A percentile compares a stretch with the other conserved stretches of the same genome.
These are phyloP conservation scores for Lepisosteus oculatus DNA, from an alignment of 2,113 vertebrate genomes.

Conservation along the genomic window DNA sequence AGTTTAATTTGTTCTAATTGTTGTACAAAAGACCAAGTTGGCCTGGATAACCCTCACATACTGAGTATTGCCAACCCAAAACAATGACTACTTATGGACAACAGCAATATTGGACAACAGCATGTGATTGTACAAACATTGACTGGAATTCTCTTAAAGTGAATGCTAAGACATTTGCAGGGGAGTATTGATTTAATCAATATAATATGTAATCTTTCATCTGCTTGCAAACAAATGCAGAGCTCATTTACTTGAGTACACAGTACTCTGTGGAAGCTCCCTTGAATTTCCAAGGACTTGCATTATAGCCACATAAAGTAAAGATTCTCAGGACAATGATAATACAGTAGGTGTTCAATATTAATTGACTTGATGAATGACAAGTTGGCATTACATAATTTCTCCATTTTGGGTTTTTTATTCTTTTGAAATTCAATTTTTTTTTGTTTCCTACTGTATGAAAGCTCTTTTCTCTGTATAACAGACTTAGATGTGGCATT, in stretches of 20 bases:
- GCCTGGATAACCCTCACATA: too few species aligned
- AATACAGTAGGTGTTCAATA: slow-evolving; percentile 30
- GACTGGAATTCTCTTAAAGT: too few species aligned
- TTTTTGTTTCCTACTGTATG: background rate
- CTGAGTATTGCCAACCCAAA: too few species aligned
- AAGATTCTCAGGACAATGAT: slow-evolving; percentile 43
- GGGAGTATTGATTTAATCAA: too few species aligned
- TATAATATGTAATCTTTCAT: slow-evolving; percentile 38
- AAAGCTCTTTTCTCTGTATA: background rate
- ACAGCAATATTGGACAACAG: too few species aligned
- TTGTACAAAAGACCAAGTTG: too few species aligned
- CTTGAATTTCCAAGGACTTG: slow-evolving; percentile 38
- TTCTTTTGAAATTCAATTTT: background rate
- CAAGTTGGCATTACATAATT: background rate
- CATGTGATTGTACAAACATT: too few species aligned
- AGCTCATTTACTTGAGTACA: slow-evolving; percentile 40
- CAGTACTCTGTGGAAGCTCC: slow-evolving; percentile 53
- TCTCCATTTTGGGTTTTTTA: background rate
- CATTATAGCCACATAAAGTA: slow-evolving; percentile 33
- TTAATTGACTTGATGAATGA: slow-evolving; percentile 20
- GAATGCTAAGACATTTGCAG: too few species aligned
- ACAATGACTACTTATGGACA: too few species aligned
- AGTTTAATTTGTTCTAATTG: too few species aligned
- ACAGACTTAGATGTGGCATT: slow-evolving; percentile 11
- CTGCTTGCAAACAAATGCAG: slow-evolving; percentile 44